Base-by-base conservation (phyloP, 2,113 vertebrate genomes). In the Mirounga angustirostris region DNA sequence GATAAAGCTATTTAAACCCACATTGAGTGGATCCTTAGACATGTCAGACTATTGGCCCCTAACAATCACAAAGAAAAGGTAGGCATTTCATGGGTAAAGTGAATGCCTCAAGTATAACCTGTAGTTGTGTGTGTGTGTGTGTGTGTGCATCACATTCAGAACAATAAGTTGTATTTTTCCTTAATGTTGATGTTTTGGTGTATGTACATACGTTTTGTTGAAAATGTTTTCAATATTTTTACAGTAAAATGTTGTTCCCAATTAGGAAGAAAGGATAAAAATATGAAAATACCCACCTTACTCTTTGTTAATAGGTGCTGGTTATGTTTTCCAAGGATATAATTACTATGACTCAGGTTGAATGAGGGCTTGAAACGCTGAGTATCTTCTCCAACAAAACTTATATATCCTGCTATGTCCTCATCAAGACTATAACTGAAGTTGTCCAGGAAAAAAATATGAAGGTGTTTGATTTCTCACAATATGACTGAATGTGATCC, bases 1-100 rank as follows among this genome's bases (percentile, higher is more conserved):
- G 36, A 85, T 89, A 96, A 95, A 96, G 10, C 33, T 59, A 89
- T 89, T 95, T 92, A 94, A 95, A 83, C 14, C 12, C n/a, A 82
- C 56, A 74, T 36, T 83, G 59, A 74, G 33, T 56, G 43, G 19
- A 78, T 95, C 12, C 43, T 86, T 86, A 52, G 54, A 95, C 11
- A 33, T 52, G 80, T 43, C 89, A 65, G 30, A 69, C 1, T 74
- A 73, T 46, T 87, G 33, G 21, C 5, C 22, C 9, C 2, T 56
- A 82, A 87, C 4, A 79, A 79, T 85, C 83, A 89, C 76, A 89
- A 73, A 83, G 9, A 13, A 91, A 93, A 82, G 13, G 12, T 8
- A 50, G 16, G 11, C 2, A 63, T 74, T 76, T 93, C 36, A 16
- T 73, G 28, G 36, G 7, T 10, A 84, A 9, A 87, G 36, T 85